These are phyloP conservation scores for Deilephila porcellus DNA, from an alignment of 2,888 invertebrate species.

Conservation along the genomic window DNA sequence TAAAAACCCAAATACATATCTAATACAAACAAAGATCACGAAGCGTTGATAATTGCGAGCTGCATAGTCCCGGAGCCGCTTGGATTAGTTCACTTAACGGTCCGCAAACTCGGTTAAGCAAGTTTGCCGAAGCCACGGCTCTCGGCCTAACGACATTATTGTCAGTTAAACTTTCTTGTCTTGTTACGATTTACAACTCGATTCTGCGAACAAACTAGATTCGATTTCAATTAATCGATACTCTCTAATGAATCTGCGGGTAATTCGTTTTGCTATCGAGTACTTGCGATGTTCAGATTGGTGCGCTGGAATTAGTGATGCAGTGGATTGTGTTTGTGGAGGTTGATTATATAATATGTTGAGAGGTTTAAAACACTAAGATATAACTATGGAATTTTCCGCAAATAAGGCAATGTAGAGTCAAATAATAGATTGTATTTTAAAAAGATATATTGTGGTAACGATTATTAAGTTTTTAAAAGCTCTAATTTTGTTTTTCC, in stretches of 20 bases:
- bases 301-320: neutral
- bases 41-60: neutral
- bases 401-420: no score
- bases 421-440: no score
- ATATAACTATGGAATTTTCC: no score
- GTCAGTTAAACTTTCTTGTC: conserved; percentile 62
- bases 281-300: conserved; percentile 18
- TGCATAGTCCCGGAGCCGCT: conserved; percentile 31
- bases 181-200: conserved; percentile 67
- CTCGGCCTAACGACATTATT: conserved; percentile 64
- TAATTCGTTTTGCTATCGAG: conserved; percentile 34
- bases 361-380: neutral
- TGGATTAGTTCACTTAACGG: conserved; percentile 66
- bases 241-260: conserved; percentile 40
- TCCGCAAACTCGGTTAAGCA: conserved; percentile 70
- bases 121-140: conserved; percentile 61
- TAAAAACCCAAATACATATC: neutral
- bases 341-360: neutral
- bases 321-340: neutral
- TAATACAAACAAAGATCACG: neutral
- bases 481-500: no score
- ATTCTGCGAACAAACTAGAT: conserved; percentile 54
- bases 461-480: no score
- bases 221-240: conserved; percentile 49
- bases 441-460: no score